Evolutionary conservation across 2,888 invertebrate genomes (phyloP).

Genomic region (Hirtodrosophila cameraria): DNA sequence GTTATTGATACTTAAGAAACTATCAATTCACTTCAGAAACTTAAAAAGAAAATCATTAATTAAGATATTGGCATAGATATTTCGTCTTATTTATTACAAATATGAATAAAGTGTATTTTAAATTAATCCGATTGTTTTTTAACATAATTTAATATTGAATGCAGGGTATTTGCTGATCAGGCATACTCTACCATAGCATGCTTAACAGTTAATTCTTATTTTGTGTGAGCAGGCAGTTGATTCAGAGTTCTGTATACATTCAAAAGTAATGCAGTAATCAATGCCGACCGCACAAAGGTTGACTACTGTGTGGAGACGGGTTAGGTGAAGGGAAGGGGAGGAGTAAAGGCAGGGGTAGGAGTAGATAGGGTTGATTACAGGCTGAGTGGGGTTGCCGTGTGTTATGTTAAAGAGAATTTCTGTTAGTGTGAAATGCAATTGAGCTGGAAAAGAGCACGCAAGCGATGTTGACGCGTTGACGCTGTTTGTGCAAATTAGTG

Average conservation of each 20-base stretch:
- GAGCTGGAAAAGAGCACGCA: constrained; percentile 64
- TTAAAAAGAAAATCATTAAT: too few species aligned
- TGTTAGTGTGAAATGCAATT: constrained; percentile 60
- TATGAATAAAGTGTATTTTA: too few species aligned
- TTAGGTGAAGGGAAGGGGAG: too few species aligned
- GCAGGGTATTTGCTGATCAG: too few species aligned
- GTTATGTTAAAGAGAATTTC: constrained; percentile 26
- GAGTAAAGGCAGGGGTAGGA: not conserved
- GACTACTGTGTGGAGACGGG: not conserved
- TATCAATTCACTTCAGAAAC: too few species aligned
- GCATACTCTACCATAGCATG: too few species aligned
- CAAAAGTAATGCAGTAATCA: constrained; percentile 18
- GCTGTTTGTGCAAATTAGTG: constrained; percentile 70
- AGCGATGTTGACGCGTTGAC: constrained; percentile 38
- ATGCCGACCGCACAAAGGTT: constrained; percentile 9
- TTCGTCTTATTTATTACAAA: too few species aligned
- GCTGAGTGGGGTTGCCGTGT: not conserved
- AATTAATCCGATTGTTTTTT: too few species aligned
- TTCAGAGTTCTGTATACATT: not conserved
- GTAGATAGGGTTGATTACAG: not conserved
- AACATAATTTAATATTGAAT: too few species aligned
- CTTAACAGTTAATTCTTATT: too few species aligned
- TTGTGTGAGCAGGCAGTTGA: not conserved
- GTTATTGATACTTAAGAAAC: too few species aligned
- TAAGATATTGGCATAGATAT: too few species aligned